A percentile compares a stretch with the other conserved stretches of the same genome.
Conservation (phyloP, 2,113 vertebrate genomes). For the Nothoprocta perdicaria region DNA sequence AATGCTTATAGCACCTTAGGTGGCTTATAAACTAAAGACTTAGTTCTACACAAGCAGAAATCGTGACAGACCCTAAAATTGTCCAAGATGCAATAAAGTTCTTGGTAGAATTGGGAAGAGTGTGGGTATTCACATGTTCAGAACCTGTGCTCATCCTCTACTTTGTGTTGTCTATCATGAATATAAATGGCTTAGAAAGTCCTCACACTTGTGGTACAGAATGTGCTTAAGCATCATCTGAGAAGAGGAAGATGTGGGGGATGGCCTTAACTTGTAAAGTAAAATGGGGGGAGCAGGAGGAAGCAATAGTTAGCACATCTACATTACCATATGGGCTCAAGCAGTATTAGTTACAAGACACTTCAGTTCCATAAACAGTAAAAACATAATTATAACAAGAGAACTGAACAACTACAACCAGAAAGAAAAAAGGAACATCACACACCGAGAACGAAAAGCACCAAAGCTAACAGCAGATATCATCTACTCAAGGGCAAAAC, state of each 20-base stretch:
- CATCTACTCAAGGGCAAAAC: background rate
- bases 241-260: background rate
- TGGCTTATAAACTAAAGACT: background rate
- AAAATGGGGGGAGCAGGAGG: background rate
- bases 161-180: background rate
- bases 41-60: background rate
- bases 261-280: background rate
- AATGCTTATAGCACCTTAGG: background rate
- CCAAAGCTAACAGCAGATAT: background rate
- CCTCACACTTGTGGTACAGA: background rate
- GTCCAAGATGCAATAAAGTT: background rate
- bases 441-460: background rate
- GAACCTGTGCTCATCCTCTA: background rate
- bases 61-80: background rate
- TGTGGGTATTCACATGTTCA: background rate
- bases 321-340: slow-evolving; percentile 1
- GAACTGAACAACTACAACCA: background rate
- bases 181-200: background rate
- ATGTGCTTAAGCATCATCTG: background rate
- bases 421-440: background rate
- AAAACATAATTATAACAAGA: slow-evolving; percentile 15
- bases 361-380: background rate
- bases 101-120: background rate
- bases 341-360: slow-evolving; percentile 7
- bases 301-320: slow-evolving; percentile 13